Conservation (phyloP, 2,888 invertebrate genomes). For the Drosophila emarginata region DNA sequence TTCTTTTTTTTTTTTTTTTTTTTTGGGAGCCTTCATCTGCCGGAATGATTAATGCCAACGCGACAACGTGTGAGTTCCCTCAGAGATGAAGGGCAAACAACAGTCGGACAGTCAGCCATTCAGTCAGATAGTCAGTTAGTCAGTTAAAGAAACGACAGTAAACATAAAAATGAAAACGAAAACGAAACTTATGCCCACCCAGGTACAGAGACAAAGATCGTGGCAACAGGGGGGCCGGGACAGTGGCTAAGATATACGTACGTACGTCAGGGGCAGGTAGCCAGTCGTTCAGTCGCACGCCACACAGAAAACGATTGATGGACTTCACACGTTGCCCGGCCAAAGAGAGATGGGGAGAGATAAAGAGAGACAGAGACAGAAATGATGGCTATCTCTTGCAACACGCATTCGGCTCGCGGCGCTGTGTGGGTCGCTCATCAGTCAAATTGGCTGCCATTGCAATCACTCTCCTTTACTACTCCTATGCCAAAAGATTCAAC, state of each 20-base stretch:
- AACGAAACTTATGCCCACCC: conserved; percentile 71
- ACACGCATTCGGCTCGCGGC: conserved; percentile 53
- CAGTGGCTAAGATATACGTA: conserved; percentile 48
- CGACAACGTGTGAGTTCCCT: conserved; percentile 77
- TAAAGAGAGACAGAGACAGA: background rate
- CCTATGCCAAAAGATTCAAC: conserved; percentile 12
- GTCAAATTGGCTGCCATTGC: conserved; percentile 69
- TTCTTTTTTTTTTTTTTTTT: too few relatives aligned
- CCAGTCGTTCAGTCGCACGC: conserved; percentile 34
- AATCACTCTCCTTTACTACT: conserved; percentile 31
- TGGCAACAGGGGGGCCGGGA: conserved; percentile 47
- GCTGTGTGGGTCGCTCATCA: conserved; percentile 75
- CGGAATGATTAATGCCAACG: conserved; percentile 71
- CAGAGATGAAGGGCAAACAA: conserved; percentile 42
- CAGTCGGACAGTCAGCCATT: background rate
- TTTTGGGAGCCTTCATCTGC: conserved; percentile 38
- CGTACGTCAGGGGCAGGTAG: conserved; percentile 51
- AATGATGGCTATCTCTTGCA: conserved; percentile 63
- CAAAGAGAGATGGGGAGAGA: background rate
- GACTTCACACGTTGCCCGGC: conserved; percentile 75
- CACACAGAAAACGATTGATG: conserved; percentile 70
- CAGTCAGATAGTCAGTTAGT: conserved; percentile 6
- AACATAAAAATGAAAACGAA: conserved; percentile 73
- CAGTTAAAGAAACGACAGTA: conserved; percentile 42
- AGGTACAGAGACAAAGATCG: conserved; percentile 30